Conservation (phyloP, 1,140 invertebrate species). For the Diorhabda sublineata region DNA sequence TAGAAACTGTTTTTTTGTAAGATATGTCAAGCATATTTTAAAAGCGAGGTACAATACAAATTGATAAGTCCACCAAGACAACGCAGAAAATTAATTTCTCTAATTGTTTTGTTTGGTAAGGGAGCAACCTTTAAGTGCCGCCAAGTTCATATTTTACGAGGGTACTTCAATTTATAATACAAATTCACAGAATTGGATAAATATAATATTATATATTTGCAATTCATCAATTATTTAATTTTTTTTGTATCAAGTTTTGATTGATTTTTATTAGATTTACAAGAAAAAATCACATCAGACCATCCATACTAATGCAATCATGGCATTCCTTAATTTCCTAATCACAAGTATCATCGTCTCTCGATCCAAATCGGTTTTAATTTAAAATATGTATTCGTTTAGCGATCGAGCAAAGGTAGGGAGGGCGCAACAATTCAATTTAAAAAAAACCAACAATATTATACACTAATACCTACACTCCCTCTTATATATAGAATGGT, state of each 20-base stretch:
- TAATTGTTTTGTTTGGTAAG: no score
- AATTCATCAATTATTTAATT: not conserved
- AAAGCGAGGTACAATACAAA: no score
- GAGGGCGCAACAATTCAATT: conserved; percentile 29
- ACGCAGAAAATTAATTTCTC: no score
- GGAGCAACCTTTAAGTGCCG: no score
- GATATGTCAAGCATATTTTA: no score
- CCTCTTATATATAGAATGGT: conserved; percentile 43
- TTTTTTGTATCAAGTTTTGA: not conserved
- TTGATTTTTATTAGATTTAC: not conserved
- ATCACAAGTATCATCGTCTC: not conserved
- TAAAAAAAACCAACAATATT: conserved; percentile 39
- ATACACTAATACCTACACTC: conserved; percentile 44
- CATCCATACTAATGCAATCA: not conserved
- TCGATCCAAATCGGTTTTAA: not conserved
- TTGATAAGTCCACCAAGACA: no score
- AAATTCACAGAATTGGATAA: no score
- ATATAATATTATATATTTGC: not conserved
- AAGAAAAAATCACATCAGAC: not conserved
- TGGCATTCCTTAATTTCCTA: not conserved
- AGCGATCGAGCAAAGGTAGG: conserved; percentile 40
- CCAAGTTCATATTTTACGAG: no score
- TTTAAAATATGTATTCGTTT: conserved; percentile 13
- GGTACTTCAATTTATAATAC: no score
- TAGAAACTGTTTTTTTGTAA: no score